phyloP scores from a whole-genome alignment of 2,888 invertebrate genomes.

The Melanostoma scalare region DNA sequence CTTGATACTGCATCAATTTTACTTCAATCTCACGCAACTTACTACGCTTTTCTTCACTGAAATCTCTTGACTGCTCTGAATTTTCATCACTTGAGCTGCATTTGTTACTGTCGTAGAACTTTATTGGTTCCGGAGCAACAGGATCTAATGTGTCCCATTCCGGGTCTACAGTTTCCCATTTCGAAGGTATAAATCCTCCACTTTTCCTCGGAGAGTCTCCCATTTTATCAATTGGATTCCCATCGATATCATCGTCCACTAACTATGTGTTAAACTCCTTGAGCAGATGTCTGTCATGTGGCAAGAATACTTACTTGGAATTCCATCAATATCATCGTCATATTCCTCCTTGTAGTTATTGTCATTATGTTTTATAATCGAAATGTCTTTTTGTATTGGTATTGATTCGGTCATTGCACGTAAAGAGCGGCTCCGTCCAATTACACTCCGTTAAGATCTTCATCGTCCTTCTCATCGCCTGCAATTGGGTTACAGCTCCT shows the following conservation, averaged over 20 bases:
- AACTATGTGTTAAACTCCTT: not conserved
- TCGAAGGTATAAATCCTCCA: conserved; percentile 93
- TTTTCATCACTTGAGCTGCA: conserved; percentile 73
- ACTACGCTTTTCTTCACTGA: conserved; percentile 87
- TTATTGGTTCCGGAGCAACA: conserved; percentile 79
- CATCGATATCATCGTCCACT: conserved; percentile 91
- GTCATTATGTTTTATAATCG: conserved; percentile 73
- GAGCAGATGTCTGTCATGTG: no score
- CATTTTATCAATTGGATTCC: conserved; percentile 85
- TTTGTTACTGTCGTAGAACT: conserved; percentile 79
- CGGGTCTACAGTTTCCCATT: conserved; percentile 98
- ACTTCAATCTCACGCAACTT: conserved; percentile 96
- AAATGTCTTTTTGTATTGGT: conserved; percentile 79
- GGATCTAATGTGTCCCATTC: conserved; percentile 91
- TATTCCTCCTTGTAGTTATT: conserved; percentile 78
- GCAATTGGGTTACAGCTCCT: no score
- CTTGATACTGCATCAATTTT: conserved; percentile 96
- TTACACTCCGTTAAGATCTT: no score
- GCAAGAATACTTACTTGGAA: conserved; percentile 83
- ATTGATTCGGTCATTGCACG: conserved; percentile 79
- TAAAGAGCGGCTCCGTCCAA: conserved; percentile 86
- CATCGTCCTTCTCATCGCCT: no score
- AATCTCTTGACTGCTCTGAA: conserved; percentile 82
- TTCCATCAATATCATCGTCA: conserved; percentile 88
- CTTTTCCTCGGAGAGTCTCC: conserved; percentile 75